These are phyloP conservation scores for Mythimna ferrago DNA, from an alignment of 2,888 invertebrate genomes.

Conservation along the genomic window DNA sequence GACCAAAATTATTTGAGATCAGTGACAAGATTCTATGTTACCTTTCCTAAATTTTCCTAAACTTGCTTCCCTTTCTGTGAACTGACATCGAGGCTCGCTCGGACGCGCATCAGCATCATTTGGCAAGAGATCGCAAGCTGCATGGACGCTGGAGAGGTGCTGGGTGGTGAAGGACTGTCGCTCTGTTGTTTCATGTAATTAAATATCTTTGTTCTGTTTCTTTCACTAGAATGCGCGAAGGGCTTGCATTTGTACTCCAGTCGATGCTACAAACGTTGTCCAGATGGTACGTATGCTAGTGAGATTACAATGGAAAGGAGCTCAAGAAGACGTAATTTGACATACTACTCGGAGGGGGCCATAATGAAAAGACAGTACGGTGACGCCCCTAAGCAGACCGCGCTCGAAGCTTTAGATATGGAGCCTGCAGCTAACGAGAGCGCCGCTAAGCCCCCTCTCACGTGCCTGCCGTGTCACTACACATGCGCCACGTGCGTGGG, in stretches of 20 bases:
- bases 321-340: conserved; percentile 85
- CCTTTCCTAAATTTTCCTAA: conserved; percentile 73
- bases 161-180: conserved; percentile 84
- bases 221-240: conserved; percentile 92
- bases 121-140: conserved; percentile 82
- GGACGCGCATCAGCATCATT: conserved; percentile 82
- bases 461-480: conserved; percentile 94
- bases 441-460: conserved; percentile 73
- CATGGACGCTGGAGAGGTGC: conserved; percentile 87
- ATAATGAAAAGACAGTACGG: conserved; percentile 79
- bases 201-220: conserved; percentile 84
- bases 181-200: conserved; percentile 76
- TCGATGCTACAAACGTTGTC: conserved; percentile 91
- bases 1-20: conserved; percentile 89
- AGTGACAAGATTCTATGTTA: conserved; percentile 87
- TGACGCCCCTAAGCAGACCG: conserved; percentile 64
- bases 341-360: conserved; percentile 76
- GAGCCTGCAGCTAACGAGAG: conserved; percentile 71
- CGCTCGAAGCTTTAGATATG: conserved; percentile 83
- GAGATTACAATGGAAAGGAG: conserved; percentile 80
- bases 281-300: conserved; percentile 87
- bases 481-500: conserved; percentile 93
- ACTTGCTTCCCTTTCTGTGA: conserved; percentile 72
- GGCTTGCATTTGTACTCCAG: conserved; percentile 91
- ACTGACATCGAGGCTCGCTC: conserved; percentile 75